Base-by-base conservation (phyloP, 1,140 invertebrate species). In the Drosophila lini region DNA sequence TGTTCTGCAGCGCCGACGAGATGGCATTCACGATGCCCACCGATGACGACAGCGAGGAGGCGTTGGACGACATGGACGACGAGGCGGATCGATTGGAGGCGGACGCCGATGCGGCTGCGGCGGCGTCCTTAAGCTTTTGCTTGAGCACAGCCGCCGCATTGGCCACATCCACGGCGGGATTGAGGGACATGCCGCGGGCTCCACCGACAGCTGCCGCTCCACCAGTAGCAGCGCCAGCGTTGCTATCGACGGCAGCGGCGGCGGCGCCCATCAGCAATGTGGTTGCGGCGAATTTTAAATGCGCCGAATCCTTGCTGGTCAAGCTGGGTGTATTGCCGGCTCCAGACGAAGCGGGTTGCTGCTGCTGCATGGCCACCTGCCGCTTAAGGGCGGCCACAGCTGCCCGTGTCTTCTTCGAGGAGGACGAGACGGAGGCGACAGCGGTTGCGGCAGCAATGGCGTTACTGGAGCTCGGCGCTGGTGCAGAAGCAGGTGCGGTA, bases 11-110 rank as follows among this genome's bases (percentile, higher is more conserved):
- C 22, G 82, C 90, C 57, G 78, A 89, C 28, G 88, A 91, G 28
- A 91, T 78, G 38, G 78, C 90, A 63, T 84, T 90, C 28, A 84
- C 80, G 58, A 90, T 74, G 16, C 82, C 90, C 34, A 71, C 83
- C 55, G 90, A 89, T 11, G 90, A 82, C 28, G 91, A 89, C 13
- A 91, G 40, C 16, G 91, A 91, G 11, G 91, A 89, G 59, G 91
- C 84, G 74, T 82, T 90, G 28, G 85, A 88, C 47, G 89, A 91
- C 36, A 89, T 64, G 32, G 86, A 79, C 16, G 91, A 86, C 13
- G 81, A 80, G 47, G 78, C 79, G 8, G 90, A 91, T 36, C 81
- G 75, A 71, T 89, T 81, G 22, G 71, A 67, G n/a, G 80, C 74
- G 22, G 75, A 58, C 3, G 79, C 86, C 19, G 73, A 73, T 8